Evolutionary conservation across 2,888 invertebrate species (phyloP), one percentile per base, ranked within the genome.

Genomic region (Cataglyphis altisquamis): DNA sequence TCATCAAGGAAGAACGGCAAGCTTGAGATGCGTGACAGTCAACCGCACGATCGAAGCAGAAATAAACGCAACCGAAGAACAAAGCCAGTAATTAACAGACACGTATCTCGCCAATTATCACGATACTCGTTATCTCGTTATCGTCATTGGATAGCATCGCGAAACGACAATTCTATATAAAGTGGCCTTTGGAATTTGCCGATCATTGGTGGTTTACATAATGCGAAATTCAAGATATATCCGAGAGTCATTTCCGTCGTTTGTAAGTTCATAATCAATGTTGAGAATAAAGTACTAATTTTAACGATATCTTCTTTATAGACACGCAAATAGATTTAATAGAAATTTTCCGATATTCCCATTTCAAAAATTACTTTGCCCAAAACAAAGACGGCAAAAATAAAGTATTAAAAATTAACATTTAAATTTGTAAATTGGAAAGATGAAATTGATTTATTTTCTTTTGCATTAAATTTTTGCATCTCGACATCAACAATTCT

Each of bases 61-160:
- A n/a, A 66, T 68, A 75, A 48, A 62, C 15, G 45, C 68, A 70
- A 70, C n/a, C 18, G 80, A 67, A 68, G 77, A 67, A 63, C 48
- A 82, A 82, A 66, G 70, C 32, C 63, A 63, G 62, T 77, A 84
- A 86, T 82, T 70, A 83, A 78, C 83, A 55, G 72, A 60, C 29
- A 29, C 60, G 67, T 64, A 63, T 74, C 45, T 48, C 83, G 77
- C 36, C 25, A 81, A 88, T 88, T 88, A 89, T 84, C 84, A 45
- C 63, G 66, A 32, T 64, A 63, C 89, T 87, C 80, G 86, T 87
- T 89, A 89, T 82, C 87, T 87, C 82, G 89, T 87, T 89, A 88
- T 87, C 87, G 85, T 85, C 77, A 74, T 89, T 82, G 82, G 85
- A 85, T 85, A 64, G 72, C 32, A 41, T 66, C 60, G 52, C 29